Evolutionary conservation across 2,113 vertebrate genomes (phyloP).

Genomic region (Terrapene triunguis): DNA sequence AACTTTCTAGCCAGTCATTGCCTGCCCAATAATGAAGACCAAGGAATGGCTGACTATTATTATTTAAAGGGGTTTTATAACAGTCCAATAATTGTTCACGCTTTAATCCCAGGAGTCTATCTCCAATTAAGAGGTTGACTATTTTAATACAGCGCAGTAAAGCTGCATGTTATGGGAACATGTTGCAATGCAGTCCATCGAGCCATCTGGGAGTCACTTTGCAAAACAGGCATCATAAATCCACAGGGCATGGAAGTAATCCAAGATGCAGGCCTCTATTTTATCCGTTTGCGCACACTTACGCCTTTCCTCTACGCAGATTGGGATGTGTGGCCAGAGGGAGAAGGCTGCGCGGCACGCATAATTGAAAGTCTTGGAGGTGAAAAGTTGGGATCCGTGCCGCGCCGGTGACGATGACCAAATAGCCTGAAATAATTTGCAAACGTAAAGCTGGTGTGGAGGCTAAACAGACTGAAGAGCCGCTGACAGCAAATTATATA

Average conservation of each 20-base stretch:
- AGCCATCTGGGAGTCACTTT: conserved; percentile 32
- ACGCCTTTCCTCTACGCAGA: background rate
- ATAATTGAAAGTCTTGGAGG: background rate
- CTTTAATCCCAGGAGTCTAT: conserved; percentile 48
- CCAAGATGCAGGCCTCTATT: background rate
- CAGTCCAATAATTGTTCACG: conserved; percentile 20
- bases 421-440: conserved; percentile 54
- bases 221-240: background rate
- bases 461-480: background rate
- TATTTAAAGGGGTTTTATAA: conserved; percentile 45
- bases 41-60: conserved; percentile 4
- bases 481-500: conserved; percentile 37
- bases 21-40: conserved; percentile 32
- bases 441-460: background rate
- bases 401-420: background rate
- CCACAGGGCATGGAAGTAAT: conserved; percentile 3
- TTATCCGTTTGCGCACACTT: background rate
- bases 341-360: background rate
- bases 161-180: background rate
- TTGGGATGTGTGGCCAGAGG: background rate
- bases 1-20: conserved; percentile 60
- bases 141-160: background rate
- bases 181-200: background rate
- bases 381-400: background rate
- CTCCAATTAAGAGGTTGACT: conserved; percentile 16